These are phyloP conservation scores for Hippocampus comes DNA, from an alignment of 2,113 vertebrate species.

Conservation along the genomic window DNA sequence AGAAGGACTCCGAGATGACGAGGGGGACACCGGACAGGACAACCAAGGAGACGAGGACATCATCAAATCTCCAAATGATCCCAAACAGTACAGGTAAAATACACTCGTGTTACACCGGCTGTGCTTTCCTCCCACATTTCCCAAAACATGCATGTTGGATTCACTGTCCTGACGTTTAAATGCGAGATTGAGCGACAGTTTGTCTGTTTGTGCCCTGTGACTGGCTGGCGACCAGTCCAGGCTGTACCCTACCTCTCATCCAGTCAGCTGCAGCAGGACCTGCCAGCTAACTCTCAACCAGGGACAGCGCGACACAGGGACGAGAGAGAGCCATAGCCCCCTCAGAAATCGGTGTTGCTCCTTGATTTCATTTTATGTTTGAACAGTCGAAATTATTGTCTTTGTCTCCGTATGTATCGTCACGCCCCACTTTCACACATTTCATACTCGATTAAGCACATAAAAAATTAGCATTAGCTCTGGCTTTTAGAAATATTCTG, in stretches of 20 bases:
- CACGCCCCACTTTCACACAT: too few species aligned
- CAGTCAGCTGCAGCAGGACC: too few species aligned
- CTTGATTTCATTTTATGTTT: too few species aligned
- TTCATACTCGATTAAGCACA: too few species aligned
- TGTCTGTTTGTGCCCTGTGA: background rate
- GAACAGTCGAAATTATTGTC: too few species aligned
- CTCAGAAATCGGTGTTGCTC: too few species aligned
- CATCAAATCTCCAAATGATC: conserved; percentile 92
- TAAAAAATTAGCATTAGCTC: too few species aligned
- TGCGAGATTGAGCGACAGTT: background rate
- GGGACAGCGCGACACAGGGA: too few species aligned
- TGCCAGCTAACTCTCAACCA: too few species aligned
- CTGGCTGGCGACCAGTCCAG: background rate
- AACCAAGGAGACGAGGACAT: conserved; percentile 80
- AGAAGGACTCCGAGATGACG: conserved; percentile 15
- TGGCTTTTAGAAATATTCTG: too few species aligned
- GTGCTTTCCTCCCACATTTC: background rate
- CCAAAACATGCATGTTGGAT: background rate
- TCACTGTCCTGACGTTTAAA: background rate
- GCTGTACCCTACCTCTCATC: background rate
- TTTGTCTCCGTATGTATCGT: too few species aligned
- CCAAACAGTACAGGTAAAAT: conserved; percentile 89
- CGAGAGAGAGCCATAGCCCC: too few species aligned
- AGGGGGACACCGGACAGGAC: conserved; percentile 27
- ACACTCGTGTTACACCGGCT: background rate